phyloP scores from a whole-genome alignment of 2,888 invertebrate genomes.

The Nymphalis urticae region DNA sequence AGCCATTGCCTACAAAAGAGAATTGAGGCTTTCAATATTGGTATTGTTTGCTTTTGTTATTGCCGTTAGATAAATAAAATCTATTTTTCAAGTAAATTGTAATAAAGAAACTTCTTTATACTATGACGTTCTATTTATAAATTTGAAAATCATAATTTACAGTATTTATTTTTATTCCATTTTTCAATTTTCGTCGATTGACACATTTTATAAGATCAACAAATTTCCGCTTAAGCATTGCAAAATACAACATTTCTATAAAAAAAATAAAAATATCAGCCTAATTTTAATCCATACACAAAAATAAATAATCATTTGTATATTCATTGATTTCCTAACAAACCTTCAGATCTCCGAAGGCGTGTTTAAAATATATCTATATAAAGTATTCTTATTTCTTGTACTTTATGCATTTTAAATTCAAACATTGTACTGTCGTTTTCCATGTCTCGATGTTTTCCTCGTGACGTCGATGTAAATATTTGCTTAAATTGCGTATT shows the following conservation, averaged over 20 bases:
- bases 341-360: too few relatives aligned
- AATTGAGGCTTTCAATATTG: conserved; percentile 20
- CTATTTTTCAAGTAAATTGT: conserved; percentile 5
- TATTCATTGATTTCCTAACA: too few relatives aligned
- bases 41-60: conserved; percentile 4
- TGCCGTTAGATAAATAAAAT: conserved; percentile 4
- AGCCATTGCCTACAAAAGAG: conserved; percentile 18
- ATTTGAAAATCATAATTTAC: neutral
- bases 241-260: too few relatives aligned
- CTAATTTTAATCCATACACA: too few relatives aligned
- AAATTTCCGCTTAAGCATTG: too few relatives aligned
- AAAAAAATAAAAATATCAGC: too few relatives aligned
- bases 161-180: neutral
- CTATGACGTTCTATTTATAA: neutral
- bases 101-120: neutral
- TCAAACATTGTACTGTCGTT: conserved; percentile 49
- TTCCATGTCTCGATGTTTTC: conserved; percentile 35
- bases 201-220: too few relatives aligned
- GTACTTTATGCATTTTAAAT: conserved; percentile 33
- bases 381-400: too few relatives aligned
- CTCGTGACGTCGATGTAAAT: conserved; percentile 8
- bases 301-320: too few relatives aligned
- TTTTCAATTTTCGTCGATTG: too few relatives aligned
- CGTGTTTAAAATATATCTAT: too few relatives aligned
- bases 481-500: neutral